Base-by-base conservation (phyloP, 2,113 vertebrate genomes). In the Stigmatopora argus region DNA sequence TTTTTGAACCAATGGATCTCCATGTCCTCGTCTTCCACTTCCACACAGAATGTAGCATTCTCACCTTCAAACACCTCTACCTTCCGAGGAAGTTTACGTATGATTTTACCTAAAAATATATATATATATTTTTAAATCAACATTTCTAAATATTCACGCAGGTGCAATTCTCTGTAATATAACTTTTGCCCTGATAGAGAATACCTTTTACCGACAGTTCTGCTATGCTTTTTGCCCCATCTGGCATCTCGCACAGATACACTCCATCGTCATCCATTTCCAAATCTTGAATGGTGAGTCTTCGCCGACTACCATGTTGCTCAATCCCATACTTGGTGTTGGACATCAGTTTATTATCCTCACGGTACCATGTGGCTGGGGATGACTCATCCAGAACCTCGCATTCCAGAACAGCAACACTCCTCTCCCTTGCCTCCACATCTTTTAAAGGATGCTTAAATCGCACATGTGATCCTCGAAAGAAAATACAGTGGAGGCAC, bases 221-320 rank as follows among this genome's bases (percentile, higher is more conserved):
- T 0, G 94, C 96, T 1, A 98, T 92, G 15, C 92, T 95, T 87
- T 93, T 94, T 3, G 86, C 94, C 5, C 95, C 94, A 74, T 94
- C 93, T 10, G 93, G 90, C 93, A 94, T 98, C 85, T 98, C 94
- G 48, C 96, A 98, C 34, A 98, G 90, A 74, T 98, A 98, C 66
- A 98, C 89, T 1, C 96, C 96, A 0, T 98, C 96, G 0, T 98
- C 96, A 0, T 98, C 96, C 0, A 87, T 89, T 65, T 90, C 91
- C 1, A 94, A 87, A 0, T 96, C 91, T 0, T 90, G 91, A 78
- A 98, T 95, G 62, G 94, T 94, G 75, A 98, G 92, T 59, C 92
- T 90, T 17, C 94, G 78, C 23, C 86, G 71, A 1, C 89, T 69
- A 1, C 96, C 96, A 51, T 79, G 90, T 73, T 96, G 92, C 49